Evolutionary conservation across 2,888 invertebrate genomes (phyloP).

Genomic region (Trachelus tabidus): DNA sequence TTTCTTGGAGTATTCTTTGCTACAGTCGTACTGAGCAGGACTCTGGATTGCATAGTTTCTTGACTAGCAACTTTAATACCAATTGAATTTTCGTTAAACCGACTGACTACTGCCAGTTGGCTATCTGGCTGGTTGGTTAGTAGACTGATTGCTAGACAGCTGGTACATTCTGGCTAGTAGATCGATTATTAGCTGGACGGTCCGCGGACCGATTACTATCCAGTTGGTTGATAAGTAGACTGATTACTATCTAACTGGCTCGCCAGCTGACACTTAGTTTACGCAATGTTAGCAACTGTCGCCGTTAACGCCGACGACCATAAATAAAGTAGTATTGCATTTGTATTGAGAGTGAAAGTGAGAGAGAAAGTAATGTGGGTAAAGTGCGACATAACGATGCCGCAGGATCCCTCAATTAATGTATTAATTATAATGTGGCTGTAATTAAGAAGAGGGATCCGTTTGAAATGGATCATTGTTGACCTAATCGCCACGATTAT

Average conservation of each 20-base stretch:
- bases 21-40: neutral
- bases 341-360: neutral
- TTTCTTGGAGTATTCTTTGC: neutral
- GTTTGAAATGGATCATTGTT: neutral
- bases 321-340: neutral
- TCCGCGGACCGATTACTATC: neutral
- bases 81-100: neutral
- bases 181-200: neutral
- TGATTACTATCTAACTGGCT: neutral
- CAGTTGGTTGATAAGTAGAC: neutral
- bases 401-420: neutral
- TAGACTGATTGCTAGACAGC: neutral
- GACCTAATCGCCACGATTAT: conserved; percentile 22
- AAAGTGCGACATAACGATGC: neutral
- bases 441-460: neutral
- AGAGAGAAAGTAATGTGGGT: neutral
- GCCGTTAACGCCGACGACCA: neutral
- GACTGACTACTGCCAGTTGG: neutral
- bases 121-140: neutral
- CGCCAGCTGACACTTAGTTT: neutral
- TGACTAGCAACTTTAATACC: neutral
- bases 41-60: neutral
- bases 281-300: neutral
- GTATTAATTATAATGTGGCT: neutral
- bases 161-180: neutral